These are phyloP conservation scores for Anaspis maculata DNA, from an alignment of 2,888 invertebrate species.

Conservation along the genomic window DNA sequence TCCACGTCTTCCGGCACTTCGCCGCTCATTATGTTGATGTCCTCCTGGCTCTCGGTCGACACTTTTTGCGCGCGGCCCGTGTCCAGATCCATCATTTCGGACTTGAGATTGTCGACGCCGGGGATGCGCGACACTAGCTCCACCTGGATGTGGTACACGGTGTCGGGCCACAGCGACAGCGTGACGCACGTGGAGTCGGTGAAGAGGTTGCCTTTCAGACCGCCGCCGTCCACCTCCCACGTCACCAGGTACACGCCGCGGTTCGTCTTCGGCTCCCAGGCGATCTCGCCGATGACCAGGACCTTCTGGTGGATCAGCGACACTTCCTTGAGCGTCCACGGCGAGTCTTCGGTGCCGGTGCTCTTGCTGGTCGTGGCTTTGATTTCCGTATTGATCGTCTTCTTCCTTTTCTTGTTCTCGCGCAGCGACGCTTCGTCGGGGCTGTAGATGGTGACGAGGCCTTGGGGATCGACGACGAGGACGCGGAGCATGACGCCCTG, in stretches of 20 bases:
- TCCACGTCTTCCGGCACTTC: conserved; percentile 39
- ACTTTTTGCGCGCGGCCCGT: conserved; percentile 56
- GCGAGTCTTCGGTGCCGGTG: conserved; percentile 45
- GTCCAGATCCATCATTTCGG: conserved; percentile 58
- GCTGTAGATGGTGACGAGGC: conserved; percentile 61
- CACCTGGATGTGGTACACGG: conserved; percentile 73
- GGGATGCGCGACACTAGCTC: conserved; percentile 54
- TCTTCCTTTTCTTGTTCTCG: conserved; percentile 40
- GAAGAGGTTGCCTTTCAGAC: conserved; percentile 71
- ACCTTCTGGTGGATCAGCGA: conserved; percentile 67
- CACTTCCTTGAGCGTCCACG: conserved; percentile 58
- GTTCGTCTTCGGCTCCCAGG: conserved; percentile 60
- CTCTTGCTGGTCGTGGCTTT: conserved; percentile 46
- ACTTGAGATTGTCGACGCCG: conserved; percentile 54
- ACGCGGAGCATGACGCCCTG: conserved; percentile 56
- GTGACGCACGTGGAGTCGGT: conserved; percentile 74
- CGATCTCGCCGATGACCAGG: conserved; percentile 61
- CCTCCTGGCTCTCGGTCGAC: conserved; percentile 56
- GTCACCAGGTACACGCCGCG: conserved; percentile 69
- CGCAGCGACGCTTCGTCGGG: conserved; percentile 53
- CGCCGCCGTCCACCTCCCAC: conserved; percentile 77
- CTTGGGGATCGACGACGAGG: conserved; percentile 61
- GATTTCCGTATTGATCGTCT: conserved; percentile 45
- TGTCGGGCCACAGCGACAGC: conserved; percentile 72
- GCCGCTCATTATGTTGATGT: conserved; percentile 47